phyloP scores from a whole-genome alignment of 2,888 invertebrate genomes.

The Lasioglossum figueresi region DNA sequence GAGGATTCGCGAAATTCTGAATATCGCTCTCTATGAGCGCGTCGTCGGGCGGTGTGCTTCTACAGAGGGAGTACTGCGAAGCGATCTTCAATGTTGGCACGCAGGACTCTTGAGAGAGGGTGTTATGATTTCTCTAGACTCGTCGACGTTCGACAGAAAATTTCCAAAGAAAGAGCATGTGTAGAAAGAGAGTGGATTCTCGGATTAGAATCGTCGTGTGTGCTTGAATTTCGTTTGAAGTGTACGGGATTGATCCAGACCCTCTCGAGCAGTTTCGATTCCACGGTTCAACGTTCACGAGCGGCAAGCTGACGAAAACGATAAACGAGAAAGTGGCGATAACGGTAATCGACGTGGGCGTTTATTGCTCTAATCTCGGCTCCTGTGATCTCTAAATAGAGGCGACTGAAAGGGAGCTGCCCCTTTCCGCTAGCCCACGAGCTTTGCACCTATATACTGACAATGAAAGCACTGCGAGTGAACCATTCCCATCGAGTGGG shows the following conservation, averaged over 20 bases:
- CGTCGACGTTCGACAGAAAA: constrained; percentile 28
- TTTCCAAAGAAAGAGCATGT: constrained; percentile 30
- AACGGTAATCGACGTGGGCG: constrained; percentile 43
- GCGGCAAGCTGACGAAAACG: constrained; percentile 67
- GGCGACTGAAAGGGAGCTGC: neutral
- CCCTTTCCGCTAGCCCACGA: neutral
- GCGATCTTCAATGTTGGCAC: neutral
- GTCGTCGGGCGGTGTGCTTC: neutral
- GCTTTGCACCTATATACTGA: constrained; percentile 35
- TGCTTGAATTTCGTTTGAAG: constrained; percentile 27
- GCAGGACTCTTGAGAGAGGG: neutral
- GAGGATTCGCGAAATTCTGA: neutral
- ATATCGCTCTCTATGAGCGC: neutral
- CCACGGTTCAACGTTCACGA: constrained; percentile 19
- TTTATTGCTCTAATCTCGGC: constrained; percentile 45
- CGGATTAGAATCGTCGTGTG: constrained; percentile 21
- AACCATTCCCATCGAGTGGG: constrained; percentile 37
- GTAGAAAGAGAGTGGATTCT: constrained; percentile 22
- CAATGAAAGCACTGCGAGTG: constrained; percentile 59
- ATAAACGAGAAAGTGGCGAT: constrained; percentile 41
- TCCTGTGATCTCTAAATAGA: constrained; percentile 8
- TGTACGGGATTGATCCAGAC: constrained; percentile 44
- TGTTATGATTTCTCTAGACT: constrained; percentile 16
- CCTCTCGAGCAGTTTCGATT: constrained; percentile 39
- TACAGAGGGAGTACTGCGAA: neutral